A percentile compares a stretch with the other conserved stretches of the same genome.
Conservation (phyloP, 2,113 vertebrate genomes). For the Heterochromis multidens region DNA sequence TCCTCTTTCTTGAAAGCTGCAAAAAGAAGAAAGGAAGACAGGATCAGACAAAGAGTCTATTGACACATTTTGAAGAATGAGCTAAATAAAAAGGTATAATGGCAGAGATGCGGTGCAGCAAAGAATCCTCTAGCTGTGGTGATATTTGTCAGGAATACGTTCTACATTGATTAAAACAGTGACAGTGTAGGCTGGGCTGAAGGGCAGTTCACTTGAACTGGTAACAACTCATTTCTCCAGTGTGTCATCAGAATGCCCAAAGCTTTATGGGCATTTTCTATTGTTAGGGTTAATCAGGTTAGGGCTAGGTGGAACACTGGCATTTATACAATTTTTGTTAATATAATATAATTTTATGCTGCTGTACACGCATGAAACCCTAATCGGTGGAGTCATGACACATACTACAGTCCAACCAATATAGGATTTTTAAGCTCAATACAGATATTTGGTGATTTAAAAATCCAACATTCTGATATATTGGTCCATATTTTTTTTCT, state of each 20-base stretch:
- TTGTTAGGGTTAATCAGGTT: background rate
- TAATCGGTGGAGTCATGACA: too few species aligned
- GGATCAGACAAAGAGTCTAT: constrained; percentile 2
- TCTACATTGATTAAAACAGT: background rate
- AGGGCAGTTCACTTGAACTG: background rate
- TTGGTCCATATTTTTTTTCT: background rate
- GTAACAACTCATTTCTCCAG: background rate
- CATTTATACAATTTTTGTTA: background rate
- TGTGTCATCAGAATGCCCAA: background rate
- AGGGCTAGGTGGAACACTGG: too few species aligned
- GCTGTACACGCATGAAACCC: too few species aligned
- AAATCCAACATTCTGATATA: background rate
- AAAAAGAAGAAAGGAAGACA: constrained; percentile 72
- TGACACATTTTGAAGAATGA: constrained; percentile 32
- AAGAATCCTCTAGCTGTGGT: background rate
- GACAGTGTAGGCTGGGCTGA: background rate
- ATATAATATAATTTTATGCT: too few species aligned
- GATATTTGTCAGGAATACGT: background rate
- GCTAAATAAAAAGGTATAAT: background rate
- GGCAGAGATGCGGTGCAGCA: background rate
- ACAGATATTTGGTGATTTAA: background rate
- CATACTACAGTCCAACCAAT: background rate
- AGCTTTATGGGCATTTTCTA: background rate
- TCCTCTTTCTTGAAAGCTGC: constrained; percentile 98
- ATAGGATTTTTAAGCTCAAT: background rate